phyloP scores from a whole-genome alignment of 2,113 vertebrate genomes.

The Cricetomys ansorgei region DNA sequence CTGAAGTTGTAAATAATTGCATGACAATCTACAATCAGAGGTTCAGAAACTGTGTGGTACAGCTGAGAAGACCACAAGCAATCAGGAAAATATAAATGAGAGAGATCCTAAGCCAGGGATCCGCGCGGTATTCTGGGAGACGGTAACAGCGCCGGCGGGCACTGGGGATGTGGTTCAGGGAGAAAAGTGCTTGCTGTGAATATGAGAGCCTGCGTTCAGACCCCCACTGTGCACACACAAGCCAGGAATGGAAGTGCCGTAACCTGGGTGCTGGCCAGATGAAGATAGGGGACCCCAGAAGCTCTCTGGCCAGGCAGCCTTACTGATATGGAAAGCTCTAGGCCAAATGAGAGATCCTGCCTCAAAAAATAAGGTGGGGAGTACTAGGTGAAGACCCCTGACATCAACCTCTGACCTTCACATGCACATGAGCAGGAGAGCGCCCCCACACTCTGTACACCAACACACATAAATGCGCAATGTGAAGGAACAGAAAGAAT shows the following conservation, averaged over 20 bases:
- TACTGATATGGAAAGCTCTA: not conserved
- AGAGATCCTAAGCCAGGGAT: not conserved
- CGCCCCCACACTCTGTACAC: not conserved
- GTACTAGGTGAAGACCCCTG: not conserved
- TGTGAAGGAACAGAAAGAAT: not conserved
- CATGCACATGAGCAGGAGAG: not conserved
- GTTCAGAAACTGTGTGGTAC: slow-evolving; percentile 36
- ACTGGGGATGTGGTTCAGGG: not conserved
- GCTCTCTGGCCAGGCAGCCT: not conserved
- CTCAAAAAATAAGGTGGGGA: not conserved
- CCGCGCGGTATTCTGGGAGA: not conserved
- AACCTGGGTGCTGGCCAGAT: not conserved
- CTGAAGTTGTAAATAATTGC: slow-evolving; percentile 28
- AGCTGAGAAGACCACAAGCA: slow-evolving; percentile 47
- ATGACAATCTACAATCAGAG: slow-evolving; percentile 43
- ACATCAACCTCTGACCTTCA: not conserved
- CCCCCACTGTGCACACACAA: too few species aligned
- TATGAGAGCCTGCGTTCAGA: not conserved
- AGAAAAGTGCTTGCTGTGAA: not conserved
- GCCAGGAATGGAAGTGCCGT: too few species aligned
- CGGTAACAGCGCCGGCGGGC: not conserved
- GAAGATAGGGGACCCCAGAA: too few species aligned
- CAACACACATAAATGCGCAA: not conserved
- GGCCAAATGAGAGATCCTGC: not conserved
- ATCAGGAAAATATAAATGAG: slow-evolving; percentile 52